Evolutionary conservation across 2,888 invertebrate species (phyloP).

Genomic region (Salticus scenicus): DNA sequence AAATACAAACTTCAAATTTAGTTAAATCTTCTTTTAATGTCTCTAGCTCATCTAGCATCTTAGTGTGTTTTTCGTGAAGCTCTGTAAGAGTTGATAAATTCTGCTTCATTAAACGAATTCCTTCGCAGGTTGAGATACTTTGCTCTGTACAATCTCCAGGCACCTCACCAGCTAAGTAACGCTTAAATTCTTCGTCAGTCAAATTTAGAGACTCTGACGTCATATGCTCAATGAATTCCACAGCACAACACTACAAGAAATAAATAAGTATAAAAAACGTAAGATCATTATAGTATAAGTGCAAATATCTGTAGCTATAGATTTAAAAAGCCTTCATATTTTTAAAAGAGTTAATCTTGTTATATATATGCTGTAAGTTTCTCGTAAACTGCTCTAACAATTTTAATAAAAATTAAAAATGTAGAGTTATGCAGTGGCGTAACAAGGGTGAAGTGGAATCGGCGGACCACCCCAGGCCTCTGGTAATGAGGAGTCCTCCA

Average conservation of each 20-base stretch:
- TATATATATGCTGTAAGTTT: too few species aligned
- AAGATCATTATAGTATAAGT: neutral
- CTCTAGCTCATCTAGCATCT: slow-evolving; percentile 81
- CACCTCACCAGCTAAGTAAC: slow-evolving; percentile 93
- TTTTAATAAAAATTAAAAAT: too few species aligned
- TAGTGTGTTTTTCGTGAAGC: slow-evolving; percentile 81
- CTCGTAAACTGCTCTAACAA: too few species aligned
- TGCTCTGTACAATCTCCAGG: slow-evolving; percentile 87
- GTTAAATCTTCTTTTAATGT: slow-evolving; percentile 83
- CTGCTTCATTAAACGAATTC: slow-evolving; percentile 88
- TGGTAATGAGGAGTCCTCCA: too few species aligned
- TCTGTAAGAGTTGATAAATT: slow-evolving; percentile 83
- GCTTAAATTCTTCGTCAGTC: slow-evolving; percentile 88
- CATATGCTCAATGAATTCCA: slow-evolving; percentile 96
- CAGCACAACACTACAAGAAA: slow-evolving; percentile 90
- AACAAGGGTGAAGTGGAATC: too few species aligned
- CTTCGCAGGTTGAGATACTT: slow-evolving; percentile 77
- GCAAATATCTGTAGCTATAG: too few species aligned
- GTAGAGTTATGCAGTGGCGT: too few species aligned
- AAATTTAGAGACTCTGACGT: slow-evolving; percentile 94
- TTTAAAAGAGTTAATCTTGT: too few species aligned
- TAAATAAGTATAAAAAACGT: neutral
- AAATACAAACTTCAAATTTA: slow-evolving; percentile 82
- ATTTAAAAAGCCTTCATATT: too few species aligned
- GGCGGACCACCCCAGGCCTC: too few species aligned